phyloP scores from a whole-genome alignment of 2,888 invertebrate species.

The Drosophila melanocephala region DNA sequence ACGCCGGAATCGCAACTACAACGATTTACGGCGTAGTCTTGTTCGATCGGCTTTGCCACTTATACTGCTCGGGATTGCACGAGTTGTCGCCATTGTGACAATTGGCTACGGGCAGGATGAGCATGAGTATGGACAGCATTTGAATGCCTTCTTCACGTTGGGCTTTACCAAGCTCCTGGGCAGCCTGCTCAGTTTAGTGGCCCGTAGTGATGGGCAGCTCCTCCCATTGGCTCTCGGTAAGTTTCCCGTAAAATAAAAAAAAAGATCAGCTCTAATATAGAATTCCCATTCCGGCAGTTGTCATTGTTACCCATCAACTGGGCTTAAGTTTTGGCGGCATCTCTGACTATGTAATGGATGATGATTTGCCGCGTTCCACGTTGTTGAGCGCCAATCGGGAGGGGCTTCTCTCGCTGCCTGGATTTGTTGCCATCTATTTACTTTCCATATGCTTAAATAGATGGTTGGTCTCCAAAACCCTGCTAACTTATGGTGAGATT shows the following conservation, averaged over 20 bases:
- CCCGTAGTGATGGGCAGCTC: conserved; percentile 71
- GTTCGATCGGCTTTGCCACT: conserved; percentile 84
- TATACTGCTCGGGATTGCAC: conserved; percentile 88
- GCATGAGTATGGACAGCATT: conserved; percentile 97
- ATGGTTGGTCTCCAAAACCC: conserved; percentile 85
- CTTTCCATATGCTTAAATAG: conserved; percentile 89
- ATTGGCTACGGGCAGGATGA: conserved; percentile 94
- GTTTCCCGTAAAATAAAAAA: conserved; percentile 15
- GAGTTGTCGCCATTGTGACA: conserved; percentile 88
- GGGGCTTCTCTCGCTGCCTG: conserved; percentile 94
- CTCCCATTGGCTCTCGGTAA: conserved; percentile 85
- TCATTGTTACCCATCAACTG: conserved; percentile 89
- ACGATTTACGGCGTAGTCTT: conserved; percentile 67
- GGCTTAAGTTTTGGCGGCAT: conserved; percentile 87
- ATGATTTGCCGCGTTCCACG: conserved; percentile 87
- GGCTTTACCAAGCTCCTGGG: conserved; percentile 92
- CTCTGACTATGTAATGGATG: conserved; percentile 89
- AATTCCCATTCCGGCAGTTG: conserved; percentile 69
- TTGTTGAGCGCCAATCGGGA: conserved; percentile 94
- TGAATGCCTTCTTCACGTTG: conserved; percentile 99
- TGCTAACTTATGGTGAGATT: conserved; percentile 67
- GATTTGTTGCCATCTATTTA: conserved; percentile 94
- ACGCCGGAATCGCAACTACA: conserved; percentile 83
- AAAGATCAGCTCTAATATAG: not conserved
- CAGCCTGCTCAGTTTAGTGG: conserved; percentile 85